Evolutionary conservation across 2,888 invertebrate species (phyloP).

Genomic region (Mimachlamys varia): DNA sequence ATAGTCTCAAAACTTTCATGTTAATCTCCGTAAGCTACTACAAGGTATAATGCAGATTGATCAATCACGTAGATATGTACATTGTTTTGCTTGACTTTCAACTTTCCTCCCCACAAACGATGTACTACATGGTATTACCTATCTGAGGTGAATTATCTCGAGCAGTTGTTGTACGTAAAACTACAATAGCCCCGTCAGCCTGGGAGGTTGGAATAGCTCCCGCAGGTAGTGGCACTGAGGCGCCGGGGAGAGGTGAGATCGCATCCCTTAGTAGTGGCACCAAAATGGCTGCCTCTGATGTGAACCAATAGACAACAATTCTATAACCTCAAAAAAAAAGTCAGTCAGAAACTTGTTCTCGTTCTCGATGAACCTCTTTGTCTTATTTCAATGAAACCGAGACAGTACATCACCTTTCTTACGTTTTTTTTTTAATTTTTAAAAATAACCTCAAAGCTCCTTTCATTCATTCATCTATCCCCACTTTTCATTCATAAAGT

Average conservation of each 20-base stretch:
- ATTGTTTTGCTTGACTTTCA: not conserved
- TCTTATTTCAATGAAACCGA: not conserved
- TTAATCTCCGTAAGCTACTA: not conserved
- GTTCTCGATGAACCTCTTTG: not conserved
- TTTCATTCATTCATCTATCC: not conserved
- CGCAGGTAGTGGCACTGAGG: not conserved
- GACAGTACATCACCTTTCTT: not conserved
- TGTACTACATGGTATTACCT: not conserved
- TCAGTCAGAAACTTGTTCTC: not conserved
- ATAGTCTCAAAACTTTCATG: constrained; percentile 8
- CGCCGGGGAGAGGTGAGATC: too few species aligned
- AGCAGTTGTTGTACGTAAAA: constrained; percentile 19
- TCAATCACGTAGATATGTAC: not conserved
- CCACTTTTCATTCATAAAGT: not conserved
- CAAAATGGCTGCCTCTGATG: not conserved
- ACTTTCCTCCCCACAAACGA: not conserved
- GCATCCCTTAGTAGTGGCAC: not conserved
- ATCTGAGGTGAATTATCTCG: not conserved
- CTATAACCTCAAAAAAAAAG: not conserved
- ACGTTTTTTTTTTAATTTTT: not conserved
- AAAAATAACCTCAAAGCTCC: not conserved
- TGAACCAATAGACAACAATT: not conserved
- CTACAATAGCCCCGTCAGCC: not conserved
- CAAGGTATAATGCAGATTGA: not conserved
- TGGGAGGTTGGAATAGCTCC: not conserved